Conservation (phyloP, 2,797 vertebrate genomes). For the Arremon aurantiirostris region DNA sequence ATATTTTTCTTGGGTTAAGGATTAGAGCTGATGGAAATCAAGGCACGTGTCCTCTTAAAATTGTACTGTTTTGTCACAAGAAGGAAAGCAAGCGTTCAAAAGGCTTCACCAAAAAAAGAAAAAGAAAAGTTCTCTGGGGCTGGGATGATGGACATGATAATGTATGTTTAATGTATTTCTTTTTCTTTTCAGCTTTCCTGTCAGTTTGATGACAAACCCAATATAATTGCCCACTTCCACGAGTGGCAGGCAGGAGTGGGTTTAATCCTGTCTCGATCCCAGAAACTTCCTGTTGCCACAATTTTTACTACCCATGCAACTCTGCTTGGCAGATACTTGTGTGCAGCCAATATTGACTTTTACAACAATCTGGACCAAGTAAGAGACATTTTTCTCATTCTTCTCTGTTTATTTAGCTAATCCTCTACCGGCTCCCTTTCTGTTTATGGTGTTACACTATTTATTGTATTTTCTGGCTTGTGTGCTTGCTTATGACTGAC, state of each 20-base stretch:
- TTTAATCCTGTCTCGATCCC: slow-evolving; percentile 83
- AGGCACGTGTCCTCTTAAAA: neutral
- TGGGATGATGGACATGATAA: neutral
- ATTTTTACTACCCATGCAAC: slow-evolving; percentile 96
- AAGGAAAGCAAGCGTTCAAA: neutral
- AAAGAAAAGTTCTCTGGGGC: neutral
- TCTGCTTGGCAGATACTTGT: slow-evolving; percentile 91
- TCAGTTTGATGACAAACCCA: slow-evolving; percentile 78
- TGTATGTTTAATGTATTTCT: neutral
- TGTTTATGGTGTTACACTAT: neutral
- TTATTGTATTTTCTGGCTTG: neutral
- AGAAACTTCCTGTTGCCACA: slow-evolving; percentile 88
- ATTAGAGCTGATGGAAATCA: neutral
- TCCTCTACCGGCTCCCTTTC: neutral
- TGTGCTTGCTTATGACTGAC: neutral
- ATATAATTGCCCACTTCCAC: slow-evolving; percentile 89
- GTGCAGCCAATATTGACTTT: slow-evolving; percentile 93
- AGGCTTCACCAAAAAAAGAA: neutral
- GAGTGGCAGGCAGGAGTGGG: slow-evolving; percentile 94
- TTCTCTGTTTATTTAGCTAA: neutral
- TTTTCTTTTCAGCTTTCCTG: slow-evolving; percentile 81
- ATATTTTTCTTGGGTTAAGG: neutral
- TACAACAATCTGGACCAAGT: slow-evolving; percentile 96
- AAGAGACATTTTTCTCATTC: neutral
- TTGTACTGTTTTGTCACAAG: neutral